Conservation (phyloP, 2,113 vertebrate genomes). For the Mystacornis crossleyi region DNA sequence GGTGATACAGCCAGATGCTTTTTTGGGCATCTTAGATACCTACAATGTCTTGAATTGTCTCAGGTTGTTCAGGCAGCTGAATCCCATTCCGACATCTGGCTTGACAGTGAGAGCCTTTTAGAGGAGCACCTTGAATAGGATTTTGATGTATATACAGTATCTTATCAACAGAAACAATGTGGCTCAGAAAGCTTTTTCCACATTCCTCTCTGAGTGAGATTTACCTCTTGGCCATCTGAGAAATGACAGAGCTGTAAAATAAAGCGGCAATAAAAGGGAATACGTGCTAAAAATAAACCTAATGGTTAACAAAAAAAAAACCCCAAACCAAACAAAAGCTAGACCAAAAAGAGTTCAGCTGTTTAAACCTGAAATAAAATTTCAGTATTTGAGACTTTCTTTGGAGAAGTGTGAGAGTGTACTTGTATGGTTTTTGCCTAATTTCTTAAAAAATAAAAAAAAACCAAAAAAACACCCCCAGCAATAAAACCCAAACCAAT, state of each 20-base stretch:
- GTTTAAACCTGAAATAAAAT: neutral
- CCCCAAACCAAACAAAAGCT: neutral
- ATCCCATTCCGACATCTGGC: neutral
- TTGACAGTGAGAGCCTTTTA: neutral
- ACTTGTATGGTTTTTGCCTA: neutral
- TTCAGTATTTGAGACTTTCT: neutral
- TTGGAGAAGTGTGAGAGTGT: neutral
- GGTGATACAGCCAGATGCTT: neutral
- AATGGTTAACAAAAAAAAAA: neutral
- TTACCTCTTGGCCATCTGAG: neutral
- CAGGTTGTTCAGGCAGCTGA: neutral
- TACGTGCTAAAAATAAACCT: neutral
- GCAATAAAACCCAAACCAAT: neutral
- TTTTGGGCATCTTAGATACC: neutral
- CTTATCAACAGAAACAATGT: neutral
- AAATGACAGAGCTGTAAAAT: neutral
- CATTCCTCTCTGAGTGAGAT: neutral
- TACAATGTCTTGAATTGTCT: neutral
- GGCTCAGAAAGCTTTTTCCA: neutral
- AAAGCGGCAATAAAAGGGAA: neutral
- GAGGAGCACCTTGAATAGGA: neutral
- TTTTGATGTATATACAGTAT: neutral
- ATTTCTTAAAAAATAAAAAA: neutral
- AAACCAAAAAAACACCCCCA: rapidly evolving
- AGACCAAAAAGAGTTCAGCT: neutral